Conservation (phyloP, 2,888 invertebrate genomes). For the Trichopria drosophilae region DNA sequence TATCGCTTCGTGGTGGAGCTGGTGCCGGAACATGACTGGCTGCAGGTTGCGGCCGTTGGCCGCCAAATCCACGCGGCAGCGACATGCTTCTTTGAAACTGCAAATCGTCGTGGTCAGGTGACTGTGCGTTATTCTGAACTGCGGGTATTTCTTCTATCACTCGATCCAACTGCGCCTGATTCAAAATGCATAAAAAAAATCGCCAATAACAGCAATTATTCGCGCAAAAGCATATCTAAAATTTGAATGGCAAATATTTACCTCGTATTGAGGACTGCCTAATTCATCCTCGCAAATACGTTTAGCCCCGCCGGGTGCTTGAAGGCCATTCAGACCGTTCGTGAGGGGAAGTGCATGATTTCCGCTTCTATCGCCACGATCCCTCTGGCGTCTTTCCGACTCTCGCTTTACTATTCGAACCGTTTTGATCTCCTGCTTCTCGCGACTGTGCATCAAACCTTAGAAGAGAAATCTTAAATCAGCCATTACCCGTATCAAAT, state of each 20-base stretch:
- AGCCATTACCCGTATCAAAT: too few relatives aligned
- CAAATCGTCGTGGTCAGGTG: constrained; percentile 48
- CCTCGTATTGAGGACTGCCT: constrained; percentile 49
- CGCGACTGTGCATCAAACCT: constrained; percentile 70
- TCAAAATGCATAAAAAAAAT: constrained; percentile 10
- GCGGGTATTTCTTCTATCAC: constrained; percentile 47
- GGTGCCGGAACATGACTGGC: constrained; percentile 47
- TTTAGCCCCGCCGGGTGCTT: constrained; percentile 49
- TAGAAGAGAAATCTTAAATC: constrained; percentile 36
- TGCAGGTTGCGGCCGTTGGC: constrained; percentile 45
- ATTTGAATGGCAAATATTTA: too few relatives aligned
- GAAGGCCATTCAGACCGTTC: constrained; percentile 45
- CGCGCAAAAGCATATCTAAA: constrained; percentile 5
- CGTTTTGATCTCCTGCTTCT: constrained; percentile 88
- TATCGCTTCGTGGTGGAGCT: constrained; percentile 57
- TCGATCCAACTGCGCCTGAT: constrained; percentile 47
- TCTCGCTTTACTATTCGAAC: constrained; percentile 92
- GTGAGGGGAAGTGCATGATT: constrained; percentile 51
- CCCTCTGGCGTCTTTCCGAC: constrained; percentile 82
- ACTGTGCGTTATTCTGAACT: constrained; percentile 49
- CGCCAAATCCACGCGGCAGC: constrained; percentile 57
- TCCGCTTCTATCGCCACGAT: constrained; percentile 69
- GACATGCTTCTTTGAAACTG: constrained; percentile 59
- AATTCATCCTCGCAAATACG: constrained; percentile 48
- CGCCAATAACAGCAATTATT: not conserved